Evolutionary conservation across 2,888 invertebrate genomes (phyloP).

Genomic region (Drosophila multiciliata): DNA sequence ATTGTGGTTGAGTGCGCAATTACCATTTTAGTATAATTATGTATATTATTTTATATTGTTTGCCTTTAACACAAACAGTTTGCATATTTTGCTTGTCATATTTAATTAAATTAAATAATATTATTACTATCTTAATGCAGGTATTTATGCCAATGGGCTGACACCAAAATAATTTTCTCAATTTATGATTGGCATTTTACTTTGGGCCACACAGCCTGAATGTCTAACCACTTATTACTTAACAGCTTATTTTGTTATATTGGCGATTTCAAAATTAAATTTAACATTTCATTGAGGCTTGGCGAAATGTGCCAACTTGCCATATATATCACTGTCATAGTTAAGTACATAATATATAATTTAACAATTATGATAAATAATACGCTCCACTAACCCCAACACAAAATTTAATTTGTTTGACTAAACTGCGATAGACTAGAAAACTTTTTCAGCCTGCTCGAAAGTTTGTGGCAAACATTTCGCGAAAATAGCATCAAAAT

Average conservation of each 20-base stretch:
- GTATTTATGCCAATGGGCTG: not conserved
- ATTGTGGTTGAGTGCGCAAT: not conserved
- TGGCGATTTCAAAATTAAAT: not conserved
- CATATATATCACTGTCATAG: not conserved
- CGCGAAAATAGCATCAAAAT: constrained; percentile 13
- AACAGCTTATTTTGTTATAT: not conserved
- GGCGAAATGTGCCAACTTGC: not conserved
- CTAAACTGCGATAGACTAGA: not conserved
- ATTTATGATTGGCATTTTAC: not conserved
- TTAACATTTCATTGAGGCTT: not conserved
- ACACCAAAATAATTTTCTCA: not conserved
- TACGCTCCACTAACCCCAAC: not conserved
- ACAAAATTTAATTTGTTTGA: not conserved
- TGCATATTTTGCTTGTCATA: not conserved
- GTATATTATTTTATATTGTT: not conserved
- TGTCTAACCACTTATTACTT: not conserved
- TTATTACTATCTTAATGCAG: not conserved
- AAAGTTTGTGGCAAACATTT: not conserved
- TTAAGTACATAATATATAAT: not conserved
- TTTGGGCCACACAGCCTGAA: not conserved
- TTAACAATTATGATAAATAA: not conserved
- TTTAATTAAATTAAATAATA: not conserved
- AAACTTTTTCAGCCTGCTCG: not conserved
- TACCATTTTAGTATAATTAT: not conserved
- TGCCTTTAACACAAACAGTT: not conserved